A percentile compares a stretch with the other conserved stretches of the same genome.
These are phyloP conservation scores for Erebia ligea DNA, from an alignment of 2,888 invertebrate species.

Conservation along the genomic window DNA sequence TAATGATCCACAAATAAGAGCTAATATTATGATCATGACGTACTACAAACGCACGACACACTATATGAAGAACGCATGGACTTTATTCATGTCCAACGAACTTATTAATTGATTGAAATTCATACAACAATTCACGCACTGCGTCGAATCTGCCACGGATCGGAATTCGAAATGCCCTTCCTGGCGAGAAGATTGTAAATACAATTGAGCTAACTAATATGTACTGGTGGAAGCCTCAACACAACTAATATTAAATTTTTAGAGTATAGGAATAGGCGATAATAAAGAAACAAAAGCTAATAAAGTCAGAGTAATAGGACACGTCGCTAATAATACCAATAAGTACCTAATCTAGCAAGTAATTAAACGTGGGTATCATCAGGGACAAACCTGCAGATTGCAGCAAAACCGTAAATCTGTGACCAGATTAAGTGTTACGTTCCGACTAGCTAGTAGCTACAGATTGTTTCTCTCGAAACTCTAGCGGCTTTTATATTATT, in stretches of 20 bases:
- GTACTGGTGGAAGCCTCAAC: neutral
- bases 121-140: no score
- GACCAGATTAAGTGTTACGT: conserved; percentile 12
- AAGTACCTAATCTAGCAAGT: neutral
- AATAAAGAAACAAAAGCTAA: neutral
- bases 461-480: conserved; percentile 5
- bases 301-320: neutral
- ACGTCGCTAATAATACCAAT: neutral
- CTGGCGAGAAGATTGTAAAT: no score
- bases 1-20: no score
- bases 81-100: no score
- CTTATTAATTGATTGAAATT: no score
- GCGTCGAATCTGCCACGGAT: no score
- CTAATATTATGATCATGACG: no score
- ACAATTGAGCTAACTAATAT: neutral
- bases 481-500: neutral
- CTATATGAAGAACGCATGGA: no score
- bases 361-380: conserved; percentile 15
- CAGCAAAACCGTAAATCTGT: conserved; percentile 3
- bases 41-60: no score
- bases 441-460: neutral
- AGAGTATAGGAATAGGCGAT: neutral
- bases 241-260: neutral
- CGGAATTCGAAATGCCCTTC: no score
- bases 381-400: conserved; percentile 3